Evolutionary conservation across 2,888 invertebrate genomes (phyloP).

Genomic region (Scaptodrosophila latifasciaeformis): DNA sequence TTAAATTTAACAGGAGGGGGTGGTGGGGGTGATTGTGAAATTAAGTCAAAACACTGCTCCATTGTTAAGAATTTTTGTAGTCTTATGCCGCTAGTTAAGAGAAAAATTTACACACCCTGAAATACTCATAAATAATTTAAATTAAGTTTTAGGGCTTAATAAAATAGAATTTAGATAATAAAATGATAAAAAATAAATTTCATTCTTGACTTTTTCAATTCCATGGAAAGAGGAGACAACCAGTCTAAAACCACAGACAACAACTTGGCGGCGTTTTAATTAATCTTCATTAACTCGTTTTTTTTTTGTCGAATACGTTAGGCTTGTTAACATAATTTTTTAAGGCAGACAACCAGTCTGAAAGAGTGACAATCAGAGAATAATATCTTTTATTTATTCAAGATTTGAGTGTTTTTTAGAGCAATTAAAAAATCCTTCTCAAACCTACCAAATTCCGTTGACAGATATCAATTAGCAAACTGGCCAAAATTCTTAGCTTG

Average conservation of each 20-base stretch:
- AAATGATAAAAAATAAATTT: constrained; percentile 36
- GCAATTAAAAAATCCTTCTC: no score
- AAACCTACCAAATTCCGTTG: no score
- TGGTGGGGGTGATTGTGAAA: background rate
- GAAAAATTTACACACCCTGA: constrained; percentile 16
- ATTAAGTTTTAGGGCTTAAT: constrained; percentile 43
- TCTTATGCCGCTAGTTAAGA: constrained; percentile 35
- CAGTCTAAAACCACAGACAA: constrained; percentile 32
- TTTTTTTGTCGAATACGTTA: constrained; percentile 33
- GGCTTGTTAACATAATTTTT: constrained; percentile 47
- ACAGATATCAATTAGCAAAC: no score
- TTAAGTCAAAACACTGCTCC: background rate
- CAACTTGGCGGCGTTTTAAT: constrained; percentile 43
- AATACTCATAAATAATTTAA: constrained; percentile 51
- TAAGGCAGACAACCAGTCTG: constrained; percentile 9
- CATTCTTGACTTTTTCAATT: constrained; percentile 17
- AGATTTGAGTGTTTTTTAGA: no score
- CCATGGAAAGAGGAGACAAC: constrained; percentile 18
- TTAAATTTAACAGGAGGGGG: constrained; percentile 1
- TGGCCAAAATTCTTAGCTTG: no score
- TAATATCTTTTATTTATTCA: no score
- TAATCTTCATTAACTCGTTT: constrained; percentile 56
- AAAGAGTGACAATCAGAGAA: no score
- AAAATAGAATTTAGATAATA: constrained; percentile 51
- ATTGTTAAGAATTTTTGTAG: constrained; percentile 40